Evolutionary conservation across 2,888 invertebrate genomes (phyloP).

Genomic region (Peribatodes rhomboidaria): DNA sequence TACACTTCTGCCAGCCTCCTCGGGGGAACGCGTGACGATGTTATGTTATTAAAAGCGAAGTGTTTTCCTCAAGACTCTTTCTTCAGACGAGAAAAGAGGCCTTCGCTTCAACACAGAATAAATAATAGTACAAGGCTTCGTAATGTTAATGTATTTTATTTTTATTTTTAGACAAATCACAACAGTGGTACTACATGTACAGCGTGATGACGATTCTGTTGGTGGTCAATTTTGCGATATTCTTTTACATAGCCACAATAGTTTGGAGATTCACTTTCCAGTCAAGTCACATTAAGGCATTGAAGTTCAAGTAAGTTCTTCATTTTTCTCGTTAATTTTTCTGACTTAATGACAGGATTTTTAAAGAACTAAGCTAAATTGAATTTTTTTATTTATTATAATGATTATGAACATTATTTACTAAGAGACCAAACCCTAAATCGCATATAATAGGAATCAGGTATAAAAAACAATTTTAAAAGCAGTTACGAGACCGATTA

Average conservation of each 20-base stretch:
- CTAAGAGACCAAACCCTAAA: too few species aligned
- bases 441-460: too few species aligned
- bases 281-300: constrained; percentile 75
- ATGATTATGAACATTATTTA: too few species aligned
- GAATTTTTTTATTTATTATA: neutral
- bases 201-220: constrained; percentile 88
- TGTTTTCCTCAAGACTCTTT: too few species aligned
- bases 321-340: neutral
- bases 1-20: too few species aligned
- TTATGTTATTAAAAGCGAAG: too few species aligned
- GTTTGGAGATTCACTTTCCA: constrained; percentile 85
- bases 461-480: too few species aligned
- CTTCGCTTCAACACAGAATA: too few species aligned
- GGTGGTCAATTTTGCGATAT: constrained; percentile 85
- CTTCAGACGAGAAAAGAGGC: too few species aligned
- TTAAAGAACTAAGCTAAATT: neutral
- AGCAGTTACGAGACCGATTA: too few species aligned
- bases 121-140: too few species aligned
- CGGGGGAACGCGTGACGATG: too few species aligned
- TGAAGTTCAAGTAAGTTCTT: constrained; percentile 84
- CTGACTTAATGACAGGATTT: neutral
- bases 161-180: constrained; percentile 76
- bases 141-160: neutral
- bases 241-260: constrained; percentile 84
- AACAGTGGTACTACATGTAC: constrained; percentile 89